Evolutionary conservation across 1,140 invertebrate genomes (phyloP).

Genomic region (Rhynchophorus ferrugineus): DNA sequence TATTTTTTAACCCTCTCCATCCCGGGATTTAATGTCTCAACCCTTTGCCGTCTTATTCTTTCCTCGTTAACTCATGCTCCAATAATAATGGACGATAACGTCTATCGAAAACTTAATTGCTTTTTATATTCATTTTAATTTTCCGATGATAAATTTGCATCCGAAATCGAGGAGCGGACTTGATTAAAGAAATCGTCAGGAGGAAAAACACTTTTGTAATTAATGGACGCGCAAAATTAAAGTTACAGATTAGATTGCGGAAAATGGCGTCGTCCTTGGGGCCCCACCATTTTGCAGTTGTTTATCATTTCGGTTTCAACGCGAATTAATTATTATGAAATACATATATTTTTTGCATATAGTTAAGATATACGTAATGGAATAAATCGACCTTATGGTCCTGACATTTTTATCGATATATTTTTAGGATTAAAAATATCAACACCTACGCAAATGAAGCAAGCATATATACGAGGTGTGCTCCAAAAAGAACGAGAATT

Average conservation of each 20-base stretch:
- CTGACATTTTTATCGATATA: too few species aligned
- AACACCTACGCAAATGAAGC: too few species aligned
- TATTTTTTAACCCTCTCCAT: slow-evolving; percentile 10
- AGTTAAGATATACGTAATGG: too few species aligned
- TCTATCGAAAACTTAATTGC: slow-evolving; percentile 27
- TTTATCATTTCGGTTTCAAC: too few species aligned
- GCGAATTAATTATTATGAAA: too few species aligned
- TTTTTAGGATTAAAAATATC: too few species aligned
- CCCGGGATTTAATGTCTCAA: slow-evolving; percentile 6
- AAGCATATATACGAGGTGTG: too few species aligned
- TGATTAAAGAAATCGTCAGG: slow-evolving; percentile 26
- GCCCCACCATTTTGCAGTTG: neutral
- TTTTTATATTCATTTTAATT: slow-evolving; percentile 27
- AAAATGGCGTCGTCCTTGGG: neutral
- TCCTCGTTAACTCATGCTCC: slow-evolving; percentile 26
- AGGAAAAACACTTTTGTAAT: slow-evolving; percentile 24
- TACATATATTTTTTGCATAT: too few species aligned
- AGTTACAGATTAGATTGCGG: slow-evolving; percentile 14
- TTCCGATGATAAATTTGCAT: slow-evolving; percentile 26
- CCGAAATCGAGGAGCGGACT: slow-evolving; percentile 23
- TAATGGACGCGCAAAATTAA: slow-evolving; percentile 23
- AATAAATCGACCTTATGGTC: too few species aligned
- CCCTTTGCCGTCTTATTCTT: slow-evolving; percentile 20
- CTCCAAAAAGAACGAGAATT: too few species aligned
- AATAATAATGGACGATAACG: slow-evolving; percentile 24